A percentile compares a stretch with the other conserved stretches of the same genome.
These are phyloP conservation scores for Neolamprologus caudopunctatus DNA, from an alignment of 2,113 vertebrate genomes.

Conservation along the genomic window DNA sequence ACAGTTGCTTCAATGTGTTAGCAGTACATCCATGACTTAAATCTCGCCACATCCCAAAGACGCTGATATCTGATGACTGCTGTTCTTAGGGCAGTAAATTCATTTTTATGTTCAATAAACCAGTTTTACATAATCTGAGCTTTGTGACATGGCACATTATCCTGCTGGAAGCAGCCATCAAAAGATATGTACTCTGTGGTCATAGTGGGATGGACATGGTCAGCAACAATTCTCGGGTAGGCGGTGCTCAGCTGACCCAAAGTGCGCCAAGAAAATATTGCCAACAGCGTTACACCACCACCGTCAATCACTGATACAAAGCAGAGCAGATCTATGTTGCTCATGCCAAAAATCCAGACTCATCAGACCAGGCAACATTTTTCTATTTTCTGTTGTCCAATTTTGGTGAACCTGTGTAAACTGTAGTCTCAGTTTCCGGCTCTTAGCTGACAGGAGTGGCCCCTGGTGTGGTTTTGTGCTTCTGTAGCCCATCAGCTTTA, in stretches of 20 bases:
- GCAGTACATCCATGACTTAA: not conserved
- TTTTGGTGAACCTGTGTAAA: not conserved
- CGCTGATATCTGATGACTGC: not conserved
- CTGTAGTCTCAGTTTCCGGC: not conserved
- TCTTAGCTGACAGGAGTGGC: not conserved
- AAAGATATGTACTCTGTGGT: too few relatives aligned
- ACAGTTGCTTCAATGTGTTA: not conserved
- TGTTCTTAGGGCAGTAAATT: not conserved
- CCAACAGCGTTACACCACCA: not conserved
- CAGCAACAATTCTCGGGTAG: not conserved
- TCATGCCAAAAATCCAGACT: not conserved
- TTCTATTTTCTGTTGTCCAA: not conserved
- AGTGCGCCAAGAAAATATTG: not conserved
- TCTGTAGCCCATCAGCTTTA: not conserved
- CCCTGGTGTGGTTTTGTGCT: not conserved
- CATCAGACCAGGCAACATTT: not conserved
- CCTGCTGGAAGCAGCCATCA: not conserved
- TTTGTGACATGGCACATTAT: not conserved
- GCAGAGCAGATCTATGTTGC: not conserved
- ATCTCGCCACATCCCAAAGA: not conserved
- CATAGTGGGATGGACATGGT: not conserved
- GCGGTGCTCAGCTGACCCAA: not conserved
- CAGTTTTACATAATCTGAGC: not conserved
- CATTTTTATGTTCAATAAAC: not conserved
- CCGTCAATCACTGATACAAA: not conserved